phyloP scores from a whole-genome alignment of 2,888 invertebrate genomes.

The Agrilus cyanescens region DNA sequence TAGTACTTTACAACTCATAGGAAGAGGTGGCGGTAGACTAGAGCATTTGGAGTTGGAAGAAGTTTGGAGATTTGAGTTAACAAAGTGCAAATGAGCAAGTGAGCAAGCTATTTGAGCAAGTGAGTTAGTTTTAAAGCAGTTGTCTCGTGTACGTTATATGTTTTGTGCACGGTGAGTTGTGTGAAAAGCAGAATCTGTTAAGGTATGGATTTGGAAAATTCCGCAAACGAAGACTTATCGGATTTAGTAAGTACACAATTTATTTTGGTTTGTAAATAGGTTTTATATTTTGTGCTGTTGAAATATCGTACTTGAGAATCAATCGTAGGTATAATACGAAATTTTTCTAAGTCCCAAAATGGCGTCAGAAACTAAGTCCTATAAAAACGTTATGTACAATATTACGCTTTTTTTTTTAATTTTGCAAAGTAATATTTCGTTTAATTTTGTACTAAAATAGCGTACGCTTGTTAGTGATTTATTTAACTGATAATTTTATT shows the following conservation, averaged over 20 bases:
- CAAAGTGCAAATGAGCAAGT: too few species aligned
- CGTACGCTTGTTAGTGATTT: background rate
- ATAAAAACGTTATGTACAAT: conserved; percentile 15
- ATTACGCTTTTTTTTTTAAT: too few species aligned
- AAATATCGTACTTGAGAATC: background rate
- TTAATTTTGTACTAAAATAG: background rate
- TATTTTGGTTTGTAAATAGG: conserved; percentile 15
- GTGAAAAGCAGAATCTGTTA: conserved; percentile 38
- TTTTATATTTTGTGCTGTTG: conserved; percentile 5
- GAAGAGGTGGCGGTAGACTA: too few species aligned
- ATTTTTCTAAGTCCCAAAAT: conserved; percentile 77
- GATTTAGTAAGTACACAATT: conserved; percentile 46
- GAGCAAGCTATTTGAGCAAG: too few species aligned
- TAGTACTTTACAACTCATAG: too few species aligned
- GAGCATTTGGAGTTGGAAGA: too few species aligned
- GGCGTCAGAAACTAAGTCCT: conserved; percentile 71
- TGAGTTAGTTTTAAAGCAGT: too few species aligned
- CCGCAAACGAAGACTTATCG: conserved; percentile 44
- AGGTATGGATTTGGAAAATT: conserved; percentile 56
- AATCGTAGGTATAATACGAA: conserved; percentile 22
- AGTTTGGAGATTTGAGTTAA: too few species aligned
- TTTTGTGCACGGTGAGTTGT: conserved; percentile 6
- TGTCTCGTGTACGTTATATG: too few species aligned
- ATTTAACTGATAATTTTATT: conserved; percentile 5
- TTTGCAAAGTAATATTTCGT: too few species aligned